Base-by-base conservation (phyloP, 2,888 invertebrate genomes). In the Exocentrus adspersus region DNA sequence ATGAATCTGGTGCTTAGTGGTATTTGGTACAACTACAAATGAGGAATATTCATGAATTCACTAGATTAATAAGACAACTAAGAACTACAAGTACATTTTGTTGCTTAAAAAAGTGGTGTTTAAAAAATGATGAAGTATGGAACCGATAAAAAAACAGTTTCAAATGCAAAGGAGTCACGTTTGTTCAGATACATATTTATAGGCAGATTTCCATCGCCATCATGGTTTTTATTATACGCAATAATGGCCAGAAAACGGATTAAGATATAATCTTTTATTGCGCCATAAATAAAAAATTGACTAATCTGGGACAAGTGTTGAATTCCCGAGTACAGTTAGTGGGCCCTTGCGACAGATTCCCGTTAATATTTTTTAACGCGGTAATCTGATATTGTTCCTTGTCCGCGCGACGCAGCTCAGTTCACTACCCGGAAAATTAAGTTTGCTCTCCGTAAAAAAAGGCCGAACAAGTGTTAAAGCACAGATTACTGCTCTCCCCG, bases 381-480 rank as follows among this genome's bases (percentile, higher is more conserved):
- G 46, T 82, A 82, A 82, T 82, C 82, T 80, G 81, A 82, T 82
- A 81, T 81, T 80, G 80, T 79, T 80, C 80, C 81, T 80, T 81
- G 81, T 81, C 81, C 78, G 78, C 74, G 78, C 74, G 78, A 72
- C 59, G 70, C 79, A 78, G 81, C 80, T 82, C 80, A 82, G 80
- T 73, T 79, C 82, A 82, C 80, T 75, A 80, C 73, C 82, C 82
- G 82, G 82, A 83, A 83, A 83, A 83, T 83, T 83, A 82, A 82
- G 82, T 83, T 83, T 83, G 79, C 76, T 73, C 75, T 72, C 74
- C 70, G 70, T 64, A 72, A 76, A 73, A n/a, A 76, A 72, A 70
- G 71, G 42, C 60, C 65, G 75, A 76, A 77, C 79, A 79, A 80
- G 79, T 78, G 78, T 76, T 76, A 75, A 77, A 67, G 54, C 62